phyloP scores from a whole-genome alignment of 1,140 invertebrate genomes.

The Drosophila pseudoananassae region DNA sequence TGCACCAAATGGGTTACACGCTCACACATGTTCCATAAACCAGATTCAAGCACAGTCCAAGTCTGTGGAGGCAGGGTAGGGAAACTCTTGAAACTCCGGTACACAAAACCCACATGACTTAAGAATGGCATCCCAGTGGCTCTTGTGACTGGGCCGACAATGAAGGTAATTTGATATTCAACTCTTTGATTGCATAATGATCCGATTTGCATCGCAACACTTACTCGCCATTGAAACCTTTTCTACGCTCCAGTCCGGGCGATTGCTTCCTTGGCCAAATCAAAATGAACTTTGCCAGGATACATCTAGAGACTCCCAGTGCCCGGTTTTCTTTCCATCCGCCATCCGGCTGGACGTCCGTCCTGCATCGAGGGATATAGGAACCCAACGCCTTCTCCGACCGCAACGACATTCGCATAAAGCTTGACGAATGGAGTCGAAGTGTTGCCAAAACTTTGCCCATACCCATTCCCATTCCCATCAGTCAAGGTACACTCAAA shows the following conservation, averaged over 20 bases:
- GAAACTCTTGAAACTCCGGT: no score
- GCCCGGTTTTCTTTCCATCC: no score
- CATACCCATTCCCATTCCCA: slow-evolving; percentile 50
- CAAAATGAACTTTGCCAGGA: slow-evolving; percentile 27
- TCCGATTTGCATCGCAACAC: background rate
- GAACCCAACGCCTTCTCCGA: background rate
- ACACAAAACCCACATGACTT: no score
- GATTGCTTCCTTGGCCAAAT: background rate
- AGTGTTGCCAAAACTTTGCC: slow-evolving; percentile 48
- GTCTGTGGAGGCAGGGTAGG: no score
- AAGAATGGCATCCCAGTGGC: no score
- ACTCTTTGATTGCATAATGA: background rate
- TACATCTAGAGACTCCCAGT: background rate
- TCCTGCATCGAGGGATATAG: background rate
- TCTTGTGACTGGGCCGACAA: no score
- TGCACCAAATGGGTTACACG: slow-evolving; percentile 73
- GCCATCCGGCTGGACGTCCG: background rate
- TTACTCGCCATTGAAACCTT: background rate
- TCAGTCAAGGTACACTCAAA: slow-evolving; percentile 33
- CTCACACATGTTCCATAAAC: slow-evolving; percentile 58
- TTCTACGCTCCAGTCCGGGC: background rate
- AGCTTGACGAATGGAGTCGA: slow-evolving; percentile 53
- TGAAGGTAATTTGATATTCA: background rate
- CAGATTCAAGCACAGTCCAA: background rate
- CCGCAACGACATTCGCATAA: slow-evolving; percentile 53